Evolutionary conservation across 2,888 invertebrate species (phyloP).

Genomic region (Acronicta aceris): DNA sequence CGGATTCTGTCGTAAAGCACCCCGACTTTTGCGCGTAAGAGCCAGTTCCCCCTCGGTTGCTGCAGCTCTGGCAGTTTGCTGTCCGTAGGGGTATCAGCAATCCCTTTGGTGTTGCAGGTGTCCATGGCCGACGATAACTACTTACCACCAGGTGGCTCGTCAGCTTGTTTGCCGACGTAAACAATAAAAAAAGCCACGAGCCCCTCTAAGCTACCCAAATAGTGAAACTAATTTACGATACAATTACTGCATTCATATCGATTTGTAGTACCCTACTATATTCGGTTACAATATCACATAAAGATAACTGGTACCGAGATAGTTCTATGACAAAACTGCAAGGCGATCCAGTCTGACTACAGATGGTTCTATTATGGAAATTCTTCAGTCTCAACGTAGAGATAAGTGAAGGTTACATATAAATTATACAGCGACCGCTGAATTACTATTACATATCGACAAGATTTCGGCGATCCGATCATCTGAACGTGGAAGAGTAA

Average conservation of each 20-base stretch:
- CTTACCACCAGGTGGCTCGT: too few relatives aligned
- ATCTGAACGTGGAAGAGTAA: slow-evolving; percentile 37
- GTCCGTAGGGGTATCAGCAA: too few relatives aligned
- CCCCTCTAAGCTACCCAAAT: neutral
- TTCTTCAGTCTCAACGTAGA: slow-evolving; percentile 74
- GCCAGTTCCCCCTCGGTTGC: too few relatives aligned
- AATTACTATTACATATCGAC: slow-evolving; percentile 62
- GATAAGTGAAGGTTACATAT: slow-evolving; percentile 83
- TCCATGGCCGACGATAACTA: too few relatives aligned
- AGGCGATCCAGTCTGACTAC: slow-evolving; percentile 77
- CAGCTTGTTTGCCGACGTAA: too few relatives aligned
- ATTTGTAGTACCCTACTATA: slow-evolving; percentile 15
- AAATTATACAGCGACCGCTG: slow-evolving; percentile 69
- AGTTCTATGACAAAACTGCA: slow-evolving; percentile 84
- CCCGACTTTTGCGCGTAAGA: too few relatives aligned
- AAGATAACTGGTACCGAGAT: slow-evolving; percentile 73
- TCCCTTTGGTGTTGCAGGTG: too few relatives aligned
- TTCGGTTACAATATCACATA: slow-evolving; percentile 64
- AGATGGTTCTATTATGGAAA: slow-evolving; percentile 85
- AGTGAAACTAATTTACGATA: neutral
- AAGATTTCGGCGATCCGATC: slow-evolving; percentile 38
- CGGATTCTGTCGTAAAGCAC: too few relatives aligned
- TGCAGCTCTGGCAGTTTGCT: too few relatives aligned
- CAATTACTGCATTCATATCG: slow-evolving; percentile 12
- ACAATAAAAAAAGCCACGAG: too few relatives aligned